Conservation (phyloP, 2,113 vertebrate species). For the Brienomyrus brachyistius region DNA sequence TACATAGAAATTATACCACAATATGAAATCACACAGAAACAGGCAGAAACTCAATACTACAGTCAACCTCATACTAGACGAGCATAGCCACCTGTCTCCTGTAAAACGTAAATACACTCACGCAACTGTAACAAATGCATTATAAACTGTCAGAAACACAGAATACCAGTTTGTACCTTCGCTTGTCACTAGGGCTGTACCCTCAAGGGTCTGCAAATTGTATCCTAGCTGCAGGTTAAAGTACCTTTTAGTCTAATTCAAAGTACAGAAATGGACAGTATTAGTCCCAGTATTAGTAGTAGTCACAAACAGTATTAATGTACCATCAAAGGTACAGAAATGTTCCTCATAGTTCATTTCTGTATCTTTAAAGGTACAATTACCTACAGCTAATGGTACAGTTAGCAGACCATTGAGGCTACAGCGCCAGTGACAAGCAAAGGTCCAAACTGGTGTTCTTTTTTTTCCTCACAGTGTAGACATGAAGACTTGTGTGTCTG, state of each 20-base stretch:
- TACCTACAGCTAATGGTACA: background rate
- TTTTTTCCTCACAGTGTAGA: background rate
- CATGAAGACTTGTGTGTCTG: too few relatives aligned
- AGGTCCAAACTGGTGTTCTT: background rate
- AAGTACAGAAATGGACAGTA: background rate
- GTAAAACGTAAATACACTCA: background rate
- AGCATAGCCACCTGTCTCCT: background rate
- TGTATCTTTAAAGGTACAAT: background rate
- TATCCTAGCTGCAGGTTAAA: background rate
- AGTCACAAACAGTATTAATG: background rate
- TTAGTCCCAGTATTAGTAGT: too few relatives aligned
- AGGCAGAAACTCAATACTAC: too few relatives aligned
- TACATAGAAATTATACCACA: background rate
- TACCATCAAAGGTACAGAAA: background rate
- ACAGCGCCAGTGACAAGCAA: background rate
- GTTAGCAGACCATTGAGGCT: background rate
- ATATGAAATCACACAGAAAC: background rate
- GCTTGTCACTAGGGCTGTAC: background rate
- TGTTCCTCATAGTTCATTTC: background rate
- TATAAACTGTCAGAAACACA: background rate
- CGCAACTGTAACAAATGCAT: background rate
- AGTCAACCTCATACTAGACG: background rate
- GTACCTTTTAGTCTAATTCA: background rate
- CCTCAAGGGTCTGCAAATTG: background rate
- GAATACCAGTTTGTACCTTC: background rate